Evolutionary conservation across 1,140 invertebrate species (phyloP), one percentile per base, ranked within the genome.

Genomic region (Philaenus spumarius): DNA sequence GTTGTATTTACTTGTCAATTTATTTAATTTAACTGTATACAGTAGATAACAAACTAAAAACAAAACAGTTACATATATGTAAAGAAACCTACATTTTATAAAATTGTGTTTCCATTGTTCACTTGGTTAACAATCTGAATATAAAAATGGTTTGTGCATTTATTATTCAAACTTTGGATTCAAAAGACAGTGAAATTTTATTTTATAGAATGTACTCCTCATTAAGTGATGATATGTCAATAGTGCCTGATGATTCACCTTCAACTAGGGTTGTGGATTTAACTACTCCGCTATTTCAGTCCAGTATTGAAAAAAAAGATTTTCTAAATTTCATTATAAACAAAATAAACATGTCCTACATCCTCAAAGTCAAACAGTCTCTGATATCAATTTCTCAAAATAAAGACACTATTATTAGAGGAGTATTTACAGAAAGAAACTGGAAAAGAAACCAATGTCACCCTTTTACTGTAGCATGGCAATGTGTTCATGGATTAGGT

Each of bases 321-420:
- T 37, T 62, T 12, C 22, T 59, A n/a, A 12, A 47, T 22, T 47
- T 47, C 12, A 55, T 62, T n/a, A 39, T 52, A 20, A 54, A 39
- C 7, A 51, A 53, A 19, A 43, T 59, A n/a, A 43, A 59, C 20
- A 50, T 62, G 48, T 45, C 48, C 1, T 62, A 59, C 45, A 42
- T 46, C 7, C 26, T 59, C 23, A 62, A 59, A 51, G n/a, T 62
- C n/a, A 59, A 58, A 34, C 61, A 62, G 37, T 59, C 56, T 20
- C 22, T 62, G 14, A 42, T 59, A 26, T 47, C 61, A 1, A 15
- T 55, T 30, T 30, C 26, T 1, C 34, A 24, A 26, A 52, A 54
- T 5, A 4, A 57, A 22, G 54, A 57, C 20, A 34, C 54, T 14
- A 30, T 51, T 35, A 39, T 62, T 15, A 46, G 46, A 34, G 61